Conservation (phyloP, 2,888 invertebrate genomes). For the Lasius platythorax region DNA sequence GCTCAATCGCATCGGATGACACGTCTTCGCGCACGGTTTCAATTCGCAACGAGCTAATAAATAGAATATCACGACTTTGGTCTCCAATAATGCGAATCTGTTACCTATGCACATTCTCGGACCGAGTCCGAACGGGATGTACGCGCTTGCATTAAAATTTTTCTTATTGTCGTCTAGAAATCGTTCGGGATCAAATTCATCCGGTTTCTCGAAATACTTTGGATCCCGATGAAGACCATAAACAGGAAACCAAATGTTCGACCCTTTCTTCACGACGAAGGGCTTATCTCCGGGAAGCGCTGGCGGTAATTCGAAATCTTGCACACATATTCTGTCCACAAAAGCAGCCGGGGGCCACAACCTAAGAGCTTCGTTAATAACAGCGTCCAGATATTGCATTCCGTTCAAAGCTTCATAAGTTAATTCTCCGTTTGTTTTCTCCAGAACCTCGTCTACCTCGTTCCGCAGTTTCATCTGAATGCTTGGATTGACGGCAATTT, state of each 20-base stretch:
- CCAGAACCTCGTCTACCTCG: constrained; percentile 77
- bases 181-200: constrained; percentile 84
- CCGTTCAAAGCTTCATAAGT: constrained; percentile 85
- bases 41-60: constrained; percentile 68
- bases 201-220: constrained; percentile 83
- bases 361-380: constrained; percentile 82
- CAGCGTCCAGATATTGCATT: constrained; percentile 88
- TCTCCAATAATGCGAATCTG: constrained; percentile 73
- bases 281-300: constrained; percentile 76
- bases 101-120: constrained; percentile 83
- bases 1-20: constrained; percentile 81
- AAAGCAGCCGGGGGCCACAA: constrained; percentile 77
- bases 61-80: constrained; percentile 72
- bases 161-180: constrained; percentile 81
- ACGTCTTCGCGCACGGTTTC: constrained; percentile 83
- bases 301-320: constrained; percentile 77
- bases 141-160: constrained; percentile 78
- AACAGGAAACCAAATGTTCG: constrained; percentile 78
- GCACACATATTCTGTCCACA: constrained; percentile 78
- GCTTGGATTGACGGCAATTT: constrained; percentile 82
- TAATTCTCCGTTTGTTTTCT: constrained; percentile 80
- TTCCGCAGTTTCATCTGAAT: constrained; percentile 85
- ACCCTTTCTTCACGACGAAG: constrained; percentile 78
- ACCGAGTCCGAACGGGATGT: constrained; percentile 83
- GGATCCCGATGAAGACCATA: constrained; percentile 82